Base-by-base conservation (phyloP, 2,113 vertebrate genomes). In the Saguinus imperator region DNA sequence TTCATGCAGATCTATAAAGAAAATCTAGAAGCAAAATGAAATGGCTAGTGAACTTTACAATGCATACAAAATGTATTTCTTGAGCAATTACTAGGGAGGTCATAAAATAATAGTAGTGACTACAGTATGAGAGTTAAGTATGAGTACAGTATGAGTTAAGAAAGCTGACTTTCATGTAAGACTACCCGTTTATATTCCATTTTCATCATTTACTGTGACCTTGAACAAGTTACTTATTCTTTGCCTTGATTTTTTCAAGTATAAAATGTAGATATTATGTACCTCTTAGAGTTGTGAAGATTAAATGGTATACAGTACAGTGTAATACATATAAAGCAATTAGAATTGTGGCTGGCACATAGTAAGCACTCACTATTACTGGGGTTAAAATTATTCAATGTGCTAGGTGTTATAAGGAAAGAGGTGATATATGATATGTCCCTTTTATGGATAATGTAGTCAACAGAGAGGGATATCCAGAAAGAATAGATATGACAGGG, bases 201-300 rank as follows among this genome's bases (percentile, higher is more conserved):
- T 91, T 87, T 45, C 40, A 89, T 64, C 58, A 97, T 86, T 86
- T 83, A 92, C 18, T 93, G 13, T 43, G 32, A 97, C 66, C 45
- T 68, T 84, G 16, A 96, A 9, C 40, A 96, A 85, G 27, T 85
- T 23, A 76, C 10, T 81, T 58, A 55, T 50, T 81, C 20, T 64
- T 90, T 93, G 13, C 57, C 76, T 75, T 92, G 12, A 83, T 45
- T 57, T 89, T 90, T 94, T 84, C 35, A 91, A 80, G 35, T 58
- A 83, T 17, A 91, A 83, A 92, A 73, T 57, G 5, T 91, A 43
- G 35, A 52, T 61, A 87, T 18, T 77, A 91, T 23, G 43, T 90
- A 82, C 32, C 66, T 76, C 27, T 68, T 79, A 92, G 27, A 58
- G 29, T 73, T 94, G 2, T 90, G 20, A 93, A 50, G n/a, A 70